Base-by-base conservation (phyloP, 2,888 invertebrate genomes). In the Pyrocoelia pectoralis region DNA sequence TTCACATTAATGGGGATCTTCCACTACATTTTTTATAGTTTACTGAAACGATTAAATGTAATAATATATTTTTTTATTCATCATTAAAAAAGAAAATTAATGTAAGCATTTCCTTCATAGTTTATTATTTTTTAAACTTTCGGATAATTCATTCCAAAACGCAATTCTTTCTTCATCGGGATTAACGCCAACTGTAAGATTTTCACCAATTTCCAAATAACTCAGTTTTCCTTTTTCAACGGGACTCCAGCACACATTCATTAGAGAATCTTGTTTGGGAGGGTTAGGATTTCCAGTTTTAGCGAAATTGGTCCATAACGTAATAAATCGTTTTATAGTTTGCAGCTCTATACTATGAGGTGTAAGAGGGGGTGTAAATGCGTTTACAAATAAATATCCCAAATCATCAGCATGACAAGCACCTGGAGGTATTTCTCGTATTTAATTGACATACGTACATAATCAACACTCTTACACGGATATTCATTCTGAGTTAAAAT, bases 221-320 rank as follows among this genome's bases (percentile, higher is more conserved):
- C 70, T 56, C 2, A 70, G 15, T 13, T 67, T 52, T 46, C 40
- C 54, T 29, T 49, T 48, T 1, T 24, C 24, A 6, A 56, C 57
- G 13, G 69, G 68, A 33, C 67, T 68, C 71, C 71, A 73, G 43
- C 50, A 61, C 15, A 66, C 53, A 29, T 69, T 56, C 29, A 67
- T 62, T 46, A 70, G 28, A 65, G 40, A 28, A 49, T 67, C 53
- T 5, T 57, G 55, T 19, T 49, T 49, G 0, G 29, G 5, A 18
- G 61, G 53, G 57, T 67, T 70, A 6, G 69, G 69, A 53, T 70
- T 52, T 24, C 69, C 67, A 53, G 52, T 38, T 41, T 69, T 71
- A 1, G 76, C 76, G 67, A 77, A 77, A 62, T 66, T 73, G 14
- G 75, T 68, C 76, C 76, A 77, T 10, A 73, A 55, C 62, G 68